Percentiles rank a stretch among this genome's conserved stretches.
Evolutionary conservation across 2,888 invertebrate species (phyloP).

Genomic region (Flexamia atlantica): DNA sequence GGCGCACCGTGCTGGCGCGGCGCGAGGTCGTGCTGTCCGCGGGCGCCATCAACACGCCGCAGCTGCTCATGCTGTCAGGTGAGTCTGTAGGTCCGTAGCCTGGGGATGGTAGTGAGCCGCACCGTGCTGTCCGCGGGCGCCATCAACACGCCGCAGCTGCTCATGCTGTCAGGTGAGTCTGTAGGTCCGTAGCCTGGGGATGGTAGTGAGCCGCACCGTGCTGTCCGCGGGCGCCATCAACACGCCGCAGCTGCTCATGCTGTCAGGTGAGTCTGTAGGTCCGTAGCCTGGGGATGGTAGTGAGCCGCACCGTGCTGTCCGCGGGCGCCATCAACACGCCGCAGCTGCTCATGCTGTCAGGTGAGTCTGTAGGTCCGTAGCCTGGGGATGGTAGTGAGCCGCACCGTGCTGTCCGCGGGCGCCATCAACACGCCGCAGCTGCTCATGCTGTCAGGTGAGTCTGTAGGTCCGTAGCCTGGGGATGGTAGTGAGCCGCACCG

Average conservation of each 20-base stretch:
- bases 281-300: too few relatives aligned
- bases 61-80: constrained; percentile 90
- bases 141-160: constrained; percentile 92
- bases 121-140: constrained; percentile 90
- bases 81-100: too few relatives aligned
- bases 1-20: constrained; percentile 82
- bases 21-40: constrained; percentile 91
- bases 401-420: too few relatives aligned
- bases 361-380: too few relatives aligned
- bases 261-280: constrained; percentile 78
- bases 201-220: constrained; percentile 78
- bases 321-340: constrained; percentile 95
- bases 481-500: too few relatives aligned
- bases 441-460: too few relatives aligned
- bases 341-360: constrained; percentile 92
- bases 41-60: constrained; percentile 95
- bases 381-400: too few relatives aligned
- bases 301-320: constrained; percentile 81
- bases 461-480: too few relatives aligned
- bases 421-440: too few relatives aligned
- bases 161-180: constrained; percentile 85
- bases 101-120: constrained; percentile 77
- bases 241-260: constrained; percentile 94
- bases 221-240: constrained; percentile 94
- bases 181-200: too few relatives aligned